Conservation (phyloP, 37 sponge, comb jelly and placozoan species). For the Aphrocallistes beatrix region DNA sequence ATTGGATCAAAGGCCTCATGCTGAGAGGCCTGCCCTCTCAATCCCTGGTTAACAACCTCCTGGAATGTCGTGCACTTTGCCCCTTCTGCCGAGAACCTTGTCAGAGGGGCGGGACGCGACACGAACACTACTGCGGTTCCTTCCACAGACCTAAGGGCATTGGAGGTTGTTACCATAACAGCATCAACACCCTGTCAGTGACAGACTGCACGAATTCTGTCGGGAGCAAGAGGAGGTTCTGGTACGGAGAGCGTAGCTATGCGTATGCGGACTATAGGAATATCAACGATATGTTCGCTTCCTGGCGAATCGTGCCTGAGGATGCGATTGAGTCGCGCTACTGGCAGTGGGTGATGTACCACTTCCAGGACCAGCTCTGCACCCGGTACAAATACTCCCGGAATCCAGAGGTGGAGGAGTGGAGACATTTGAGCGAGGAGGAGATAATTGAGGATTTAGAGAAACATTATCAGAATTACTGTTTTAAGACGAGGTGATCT, state of each 20-base stretch:
- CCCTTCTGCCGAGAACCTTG: slow-evolving; percentile 7
- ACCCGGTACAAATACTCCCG: background rate
- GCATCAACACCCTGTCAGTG: background rate
- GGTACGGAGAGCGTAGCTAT: background rate
- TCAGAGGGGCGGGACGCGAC: background rate
- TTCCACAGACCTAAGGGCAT: slow-evolving; percentile 17
- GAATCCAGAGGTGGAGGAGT: background rate
- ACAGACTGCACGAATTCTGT: background rate
- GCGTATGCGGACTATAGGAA: background rate
- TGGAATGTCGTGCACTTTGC: slow-evolving; percentile 5
- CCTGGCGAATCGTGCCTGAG: background rate
- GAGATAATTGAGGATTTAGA: background rate
- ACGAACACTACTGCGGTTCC: slow-evolving; percentile 3
- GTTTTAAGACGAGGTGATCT: background rate
- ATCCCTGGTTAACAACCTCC: background rate
- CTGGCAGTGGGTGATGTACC: slow-evolving; percentile 5
- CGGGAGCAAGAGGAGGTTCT: background rate
- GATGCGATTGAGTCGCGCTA: background rate
- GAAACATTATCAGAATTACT: slow-evolving; percentile 1
- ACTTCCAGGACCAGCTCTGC: background rate
- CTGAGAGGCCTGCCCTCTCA: background rate
- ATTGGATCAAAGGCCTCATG: background rate
- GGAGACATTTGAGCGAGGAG: background rate
- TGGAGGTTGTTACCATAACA: background rate
- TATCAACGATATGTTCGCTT: background rate